Conservation (phyloP, 2,797 vertebrate species). For the Spinibarbus caldwelli region DNA sequence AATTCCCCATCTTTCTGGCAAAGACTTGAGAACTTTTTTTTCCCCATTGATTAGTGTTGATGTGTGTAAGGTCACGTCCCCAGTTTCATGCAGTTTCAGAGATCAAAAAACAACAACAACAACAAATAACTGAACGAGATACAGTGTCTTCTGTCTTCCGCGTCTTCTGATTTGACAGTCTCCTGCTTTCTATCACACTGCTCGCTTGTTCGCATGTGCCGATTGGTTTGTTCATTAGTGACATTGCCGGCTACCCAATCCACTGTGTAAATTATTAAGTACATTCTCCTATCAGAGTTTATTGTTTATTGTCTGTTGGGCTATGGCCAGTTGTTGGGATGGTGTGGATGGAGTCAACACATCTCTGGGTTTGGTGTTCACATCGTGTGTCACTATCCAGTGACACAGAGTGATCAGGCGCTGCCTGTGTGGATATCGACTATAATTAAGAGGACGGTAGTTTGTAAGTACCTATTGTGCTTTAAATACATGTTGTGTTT, state of each 20-base stretch:
- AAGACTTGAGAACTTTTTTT: conserved; percentile 12
- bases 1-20: conserved; percentile 55
- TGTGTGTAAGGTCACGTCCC: conserved; percentile 48
- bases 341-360: conserved; percentile 67
- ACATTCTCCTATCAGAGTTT: conserved; percentile 75
- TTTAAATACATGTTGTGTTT: background rate
- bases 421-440: conserved; percentile 37
- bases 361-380: conserved; percentile 63
- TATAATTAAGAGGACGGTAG: conserved; percentile 13
- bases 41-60: conserved; percentile 18
- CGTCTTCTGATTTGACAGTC: conserved; percentile 70
- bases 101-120: conserved; percentile 68
- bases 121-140: conserved; percentile 65
- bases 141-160: conserved; percentile 71
- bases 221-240: conserved; percentile 74
- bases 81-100: conserved; percentile 45
- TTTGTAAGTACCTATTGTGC: conserved; percentile 56
- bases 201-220: conserved; percentile 54
- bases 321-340: conserved; percentile 63
- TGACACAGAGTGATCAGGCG: conserved; percentile 31
- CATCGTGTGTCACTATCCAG: conserved; percentile 54
- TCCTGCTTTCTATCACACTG: conserved; percentile 68
- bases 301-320: conserved; percentile 77
- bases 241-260: conserved; percentile 79
- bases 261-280: conserved; percentile 80